Evolutionary conservation across 92 coral and sea anemone genomes (phyloP).

Genomic region (Pocillopora grandis): DNA sequence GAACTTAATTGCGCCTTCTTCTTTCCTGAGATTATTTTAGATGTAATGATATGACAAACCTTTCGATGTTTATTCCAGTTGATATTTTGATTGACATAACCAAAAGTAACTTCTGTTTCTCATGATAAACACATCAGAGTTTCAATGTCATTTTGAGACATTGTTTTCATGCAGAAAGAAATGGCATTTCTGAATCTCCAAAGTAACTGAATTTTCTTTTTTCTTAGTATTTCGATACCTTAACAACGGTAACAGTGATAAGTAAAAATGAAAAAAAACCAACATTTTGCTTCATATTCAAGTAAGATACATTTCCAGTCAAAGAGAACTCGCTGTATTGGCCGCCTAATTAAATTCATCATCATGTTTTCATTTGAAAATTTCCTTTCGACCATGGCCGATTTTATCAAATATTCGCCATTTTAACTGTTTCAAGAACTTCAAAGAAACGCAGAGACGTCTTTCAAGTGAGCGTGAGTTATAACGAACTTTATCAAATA

Average conservation of each 20-base stretch:
- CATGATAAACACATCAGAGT: conserved; percentile 5
- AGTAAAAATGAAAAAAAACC: too few species aligned
- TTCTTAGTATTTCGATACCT: background rate
- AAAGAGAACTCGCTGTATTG: too few species aligned
- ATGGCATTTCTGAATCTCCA: conserved; percentile 18
- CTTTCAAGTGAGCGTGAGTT: background rate
- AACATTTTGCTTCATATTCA: too few species aligned
- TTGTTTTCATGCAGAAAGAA: background rate
- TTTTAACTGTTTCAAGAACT: background rate
- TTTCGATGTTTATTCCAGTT: background rate
- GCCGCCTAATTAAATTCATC: too few species aligned
- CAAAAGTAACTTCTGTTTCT: background rate
- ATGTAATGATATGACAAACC: too few species aligned
- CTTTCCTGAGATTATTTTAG: too few species aligned
- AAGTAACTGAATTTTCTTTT: background rate
- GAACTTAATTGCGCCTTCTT: background rate
- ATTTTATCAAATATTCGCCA: background rate
- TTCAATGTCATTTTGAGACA: background rate
- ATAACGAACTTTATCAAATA: background rate
- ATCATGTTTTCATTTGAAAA: background rate
- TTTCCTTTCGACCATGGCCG: background rate
- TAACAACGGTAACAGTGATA: too few species aligned
- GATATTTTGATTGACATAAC: conserved; percentile 18
- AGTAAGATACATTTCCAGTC: too few species aligned
- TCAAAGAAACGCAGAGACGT: background rate